phyloP scores from a whole-genome alignment of 2,113 vertebrate species.

The Sitta europaea region DNA sequence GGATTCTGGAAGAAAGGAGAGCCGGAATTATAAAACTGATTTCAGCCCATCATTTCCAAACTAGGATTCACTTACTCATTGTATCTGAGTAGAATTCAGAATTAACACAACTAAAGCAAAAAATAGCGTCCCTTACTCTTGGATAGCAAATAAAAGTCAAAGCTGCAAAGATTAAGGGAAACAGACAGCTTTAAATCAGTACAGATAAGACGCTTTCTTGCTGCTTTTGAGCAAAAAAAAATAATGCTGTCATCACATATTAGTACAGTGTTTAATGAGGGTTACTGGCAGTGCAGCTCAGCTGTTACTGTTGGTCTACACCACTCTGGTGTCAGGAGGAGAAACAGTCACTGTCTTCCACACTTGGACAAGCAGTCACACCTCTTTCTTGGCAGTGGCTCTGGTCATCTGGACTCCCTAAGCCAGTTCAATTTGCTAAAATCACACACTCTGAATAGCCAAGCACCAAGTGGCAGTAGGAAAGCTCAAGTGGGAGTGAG shows the following conservation, averaged over 20 bases:
- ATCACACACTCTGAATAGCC: background rate
- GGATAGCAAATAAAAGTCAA: background rate
- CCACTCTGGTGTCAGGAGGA: background rate
- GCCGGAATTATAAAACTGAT: background rate
- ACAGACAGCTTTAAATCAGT: background rate
- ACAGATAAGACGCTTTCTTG: background rate
- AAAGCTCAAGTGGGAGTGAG: background rate
- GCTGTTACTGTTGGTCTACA: background rate
- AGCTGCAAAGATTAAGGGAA: background rate
- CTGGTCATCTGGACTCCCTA: background rate
- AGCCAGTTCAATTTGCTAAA: background rate
- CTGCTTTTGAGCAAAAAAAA: background rate
- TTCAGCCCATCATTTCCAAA: background rate
- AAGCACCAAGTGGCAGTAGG: background rate
- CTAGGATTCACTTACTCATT: background rate
- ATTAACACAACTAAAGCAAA: background rate
- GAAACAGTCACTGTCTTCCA: background rate
- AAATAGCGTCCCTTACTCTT: background rate
- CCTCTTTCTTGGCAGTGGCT: background rate
- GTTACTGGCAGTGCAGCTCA: background rate
- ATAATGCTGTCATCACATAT: background rate
- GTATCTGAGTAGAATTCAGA: background rate
- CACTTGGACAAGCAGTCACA: background rate
- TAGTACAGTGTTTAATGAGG: background rate
- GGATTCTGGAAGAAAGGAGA: background rate